Evolutionary conservation across 1,140 invertebrate genomes (phyloP), one percentile per base, ranked within the genome.

Genomic region (Drosophila ananassae): DNA sequence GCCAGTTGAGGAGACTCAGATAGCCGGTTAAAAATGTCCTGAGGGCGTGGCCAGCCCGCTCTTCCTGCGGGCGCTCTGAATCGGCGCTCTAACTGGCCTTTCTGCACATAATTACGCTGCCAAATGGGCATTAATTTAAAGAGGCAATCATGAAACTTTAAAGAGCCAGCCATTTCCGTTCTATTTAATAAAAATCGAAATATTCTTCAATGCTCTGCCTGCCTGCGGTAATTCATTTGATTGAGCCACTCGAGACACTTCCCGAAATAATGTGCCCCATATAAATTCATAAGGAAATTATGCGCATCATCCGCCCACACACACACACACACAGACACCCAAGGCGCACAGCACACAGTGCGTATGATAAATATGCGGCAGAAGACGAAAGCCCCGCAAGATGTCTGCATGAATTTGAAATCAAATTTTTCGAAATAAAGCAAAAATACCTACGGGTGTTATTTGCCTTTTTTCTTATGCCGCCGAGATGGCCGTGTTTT

Each of bases 331-430:
- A 48, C 47, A 48, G 46, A n/a, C 30, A 39, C 25, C 25, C 2
- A 39, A 34, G 6, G 1, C 8, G 51, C 48, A 46, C 7, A 25
- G 41, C 41, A 44, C 46, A 58, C 58, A 61, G 73, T 68, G 51
- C 61, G 72, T 84, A 74, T 54, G 66, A 62, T 59, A 64, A 72
- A 37, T 47, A 48, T 47, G 37, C 32, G 54, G 25, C 57, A 64
- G 32, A n/a, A 48, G 54, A 37, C 22, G 32, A 69, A 60, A 10
- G 17, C 17, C 68, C 58, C 58, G 67, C 61, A 71, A 56, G 51
- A 44, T 89, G 83, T 79, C 83, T 79, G 79, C 61, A 74, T 89
- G 83, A 89, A 79, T 89, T 79, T 72, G 48, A 83, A 89, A 89
- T 83, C 84, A 89, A 61, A 77, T 89, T 89, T 89, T 79, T 77